These are phyloP conservation scores for Falco novaeseelandiae DNA, from an alignment of 2,797 vertebrate species.

Conservation along the genomic window DNA sequence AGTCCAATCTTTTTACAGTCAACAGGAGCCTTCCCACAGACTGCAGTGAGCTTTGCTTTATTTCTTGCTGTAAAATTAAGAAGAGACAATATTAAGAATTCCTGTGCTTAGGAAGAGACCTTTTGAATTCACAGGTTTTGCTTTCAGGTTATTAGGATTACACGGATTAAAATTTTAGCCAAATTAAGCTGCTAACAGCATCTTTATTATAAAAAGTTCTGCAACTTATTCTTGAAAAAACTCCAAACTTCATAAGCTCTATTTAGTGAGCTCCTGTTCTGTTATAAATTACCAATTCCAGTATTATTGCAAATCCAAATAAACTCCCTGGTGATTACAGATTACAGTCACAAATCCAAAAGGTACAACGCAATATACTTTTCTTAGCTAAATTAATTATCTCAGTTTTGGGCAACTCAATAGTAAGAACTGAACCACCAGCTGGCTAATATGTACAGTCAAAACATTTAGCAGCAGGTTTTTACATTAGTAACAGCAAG, in stretches of 20 bases:
- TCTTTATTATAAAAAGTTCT: neutral
- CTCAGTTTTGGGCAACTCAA: slow-evolving; percentile 76
- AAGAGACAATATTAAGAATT: neutral
- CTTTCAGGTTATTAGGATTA: slow-evolving; percentile 25
- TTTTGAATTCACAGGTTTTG: slow-evolving; percentile 22
- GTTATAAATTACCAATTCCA: slow-evolving; percentile 70
- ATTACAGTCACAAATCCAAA: slow-evolving; percentile 76
- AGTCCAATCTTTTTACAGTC: neutral
- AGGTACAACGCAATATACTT: slow-evolving; percentile 70
- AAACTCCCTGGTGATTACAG: slow-evolving; percentile 74
- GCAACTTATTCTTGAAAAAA: slow-evolving; percentile 57
- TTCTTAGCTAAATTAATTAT: slow-evolving; percentile 79
- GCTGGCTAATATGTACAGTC: slow-evolving; percentile 79
- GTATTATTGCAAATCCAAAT: slow-evolving; percentile 76
- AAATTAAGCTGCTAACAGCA: slow-evolving; percentile 32
- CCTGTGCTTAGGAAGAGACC: neutral
- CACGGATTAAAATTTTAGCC: slow-evolving; percentile 11
- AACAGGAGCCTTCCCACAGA: neutral
- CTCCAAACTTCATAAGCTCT: slow-evolving; percentile 26
- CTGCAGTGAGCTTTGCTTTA: neutral
- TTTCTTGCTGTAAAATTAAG: neutral
- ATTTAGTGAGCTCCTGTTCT: slow-evolving; percentile 39
- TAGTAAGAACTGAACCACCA: slow-evolving; percentile 78
- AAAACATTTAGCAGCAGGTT: slow-evolving; percentile 82
- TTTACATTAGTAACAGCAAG: slow-evolving; percentile 82